These are phyloP conservation scores for Xestoiulus laeticollis DNA, from an alignment of 2,888 invertebrate genomes.

Conservation along the genomic window DNA sequence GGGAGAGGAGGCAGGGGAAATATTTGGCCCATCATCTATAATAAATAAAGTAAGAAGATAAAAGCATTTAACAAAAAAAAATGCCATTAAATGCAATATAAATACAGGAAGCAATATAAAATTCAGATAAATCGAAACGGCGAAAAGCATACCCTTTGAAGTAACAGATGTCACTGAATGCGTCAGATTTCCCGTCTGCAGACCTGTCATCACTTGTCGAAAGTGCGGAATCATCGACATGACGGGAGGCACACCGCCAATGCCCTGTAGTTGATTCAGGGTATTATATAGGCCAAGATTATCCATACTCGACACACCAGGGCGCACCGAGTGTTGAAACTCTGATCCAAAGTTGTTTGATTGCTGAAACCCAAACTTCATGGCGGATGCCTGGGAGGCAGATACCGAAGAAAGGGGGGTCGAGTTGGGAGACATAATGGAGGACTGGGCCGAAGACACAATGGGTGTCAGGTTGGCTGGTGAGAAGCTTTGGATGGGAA, in stretches of 20 bases:
- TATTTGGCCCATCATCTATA: conserved; percentile 47
- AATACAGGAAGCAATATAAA: no score
- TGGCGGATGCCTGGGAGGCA: neutral
- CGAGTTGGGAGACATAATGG: neutral
- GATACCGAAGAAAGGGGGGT: neutral
- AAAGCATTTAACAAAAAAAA: no score
- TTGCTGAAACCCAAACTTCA: conserved; percentile 17
- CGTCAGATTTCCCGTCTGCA: neutral
- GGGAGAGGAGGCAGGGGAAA: conserved; percentile 58
- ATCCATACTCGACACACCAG: neutral
- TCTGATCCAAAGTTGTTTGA: neutral
- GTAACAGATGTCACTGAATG: neutral
- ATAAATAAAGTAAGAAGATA: neutral
- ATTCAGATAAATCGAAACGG: neutral
- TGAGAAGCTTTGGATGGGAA: neutral
- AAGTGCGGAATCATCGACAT: neutral
- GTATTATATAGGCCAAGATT: neutral
- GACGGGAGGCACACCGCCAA: neutral
- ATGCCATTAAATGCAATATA: no score
- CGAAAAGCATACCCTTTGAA: neutral
- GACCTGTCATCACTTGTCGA: neutral
- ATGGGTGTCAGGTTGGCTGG: neutral
- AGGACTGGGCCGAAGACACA: conserved; percentile 46
- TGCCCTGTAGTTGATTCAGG: neutral
- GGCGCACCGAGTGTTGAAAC: conserved; percentile 1